phyloP scores from a whole-genome alignment of 2,888 invertebrate genomes.

The Coremacera marginata region DNA sequence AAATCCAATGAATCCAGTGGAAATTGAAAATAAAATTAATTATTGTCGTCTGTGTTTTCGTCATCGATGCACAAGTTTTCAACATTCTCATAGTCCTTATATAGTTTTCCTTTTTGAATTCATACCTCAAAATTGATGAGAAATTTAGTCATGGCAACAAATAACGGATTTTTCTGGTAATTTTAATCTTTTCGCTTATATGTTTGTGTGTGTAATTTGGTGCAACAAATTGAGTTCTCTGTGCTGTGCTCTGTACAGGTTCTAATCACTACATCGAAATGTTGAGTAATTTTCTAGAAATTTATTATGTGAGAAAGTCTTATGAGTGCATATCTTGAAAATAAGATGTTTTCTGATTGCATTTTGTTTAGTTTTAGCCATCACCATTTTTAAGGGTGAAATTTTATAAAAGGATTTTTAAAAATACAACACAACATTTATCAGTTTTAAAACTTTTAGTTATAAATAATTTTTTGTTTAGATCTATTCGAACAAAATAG shows the following conservation, averaged over 20 bases:
- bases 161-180: neutral
- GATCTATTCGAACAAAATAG: too few species aligned
- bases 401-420: too few species aligned
- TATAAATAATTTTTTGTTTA: too few species aligned
- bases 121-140: neutral
- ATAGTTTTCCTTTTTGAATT: neutral
- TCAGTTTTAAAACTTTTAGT: too few species aligned
- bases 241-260: neutral
- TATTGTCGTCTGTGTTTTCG: constrained; percentile 22
- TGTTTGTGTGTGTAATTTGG: neutral
- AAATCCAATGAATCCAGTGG: constrained; percentile 5
- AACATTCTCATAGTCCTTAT: neutral
- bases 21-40: constrained; percentile 40
- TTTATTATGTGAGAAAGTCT: too few species aligned
- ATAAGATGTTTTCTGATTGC: too few species aligned
- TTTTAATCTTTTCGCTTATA: too few species aligned
- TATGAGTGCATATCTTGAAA: too few species aligned
- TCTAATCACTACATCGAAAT: neutral
- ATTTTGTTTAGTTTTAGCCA: too few species aligned
- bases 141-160: neutral
- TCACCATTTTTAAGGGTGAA: too few species aligned
- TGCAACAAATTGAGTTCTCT: neutral
- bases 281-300: neutral
- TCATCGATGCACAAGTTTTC: neutral
- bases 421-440: too few species aligned